Percentiles rank a stretch among this genome's conserved stretches.
Evolutionary conservation across 2,797 vertebrate genomes (phyloP).

Genomic region (Rhinoraja longicauda): DNA sequence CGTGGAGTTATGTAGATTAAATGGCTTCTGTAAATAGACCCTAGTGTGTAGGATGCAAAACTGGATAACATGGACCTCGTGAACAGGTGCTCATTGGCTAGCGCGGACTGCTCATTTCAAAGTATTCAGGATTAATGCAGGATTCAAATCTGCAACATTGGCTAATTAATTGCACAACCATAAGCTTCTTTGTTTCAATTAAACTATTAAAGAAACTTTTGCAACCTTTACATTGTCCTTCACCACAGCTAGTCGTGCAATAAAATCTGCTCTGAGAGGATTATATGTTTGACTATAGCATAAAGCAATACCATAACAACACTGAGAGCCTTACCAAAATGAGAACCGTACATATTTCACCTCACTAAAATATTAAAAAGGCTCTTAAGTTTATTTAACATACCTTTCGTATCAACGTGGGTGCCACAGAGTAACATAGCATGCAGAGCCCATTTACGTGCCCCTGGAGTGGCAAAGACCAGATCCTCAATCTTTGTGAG

Average conservation of each 20-base stretch:
- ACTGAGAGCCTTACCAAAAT: background rate
- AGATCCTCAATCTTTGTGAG: background rate
- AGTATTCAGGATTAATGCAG: background rate
- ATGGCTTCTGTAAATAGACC: no score
- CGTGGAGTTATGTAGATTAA: no score
- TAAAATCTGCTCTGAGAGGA: background rate
- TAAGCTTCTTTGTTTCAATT: background rate
- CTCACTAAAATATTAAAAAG: background rate
- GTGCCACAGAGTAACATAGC: background rate
- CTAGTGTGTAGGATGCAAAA: no score
- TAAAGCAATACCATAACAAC: background rate
- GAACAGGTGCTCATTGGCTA: no score
- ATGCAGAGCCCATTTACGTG: background rate
- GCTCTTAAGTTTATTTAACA: background rate
- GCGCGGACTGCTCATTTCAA: no score
- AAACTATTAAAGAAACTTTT: background rate
- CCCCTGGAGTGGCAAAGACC: background rate
- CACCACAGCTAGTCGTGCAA: background rate
- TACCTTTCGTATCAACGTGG: background rate
- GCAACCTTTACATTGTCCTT: background rate
- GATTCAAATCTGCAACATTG: background rate
- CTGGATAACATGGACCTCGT: no score
- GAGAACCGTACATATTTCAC: background rate
- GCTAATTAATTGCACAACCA: background rate
- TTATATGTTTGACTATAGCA: background rate